These are phyloP conservation scores for Apogon talboti DNA, from an alignment of 2,797 vertebrate species.

Conservation along the genomic window DNA sequence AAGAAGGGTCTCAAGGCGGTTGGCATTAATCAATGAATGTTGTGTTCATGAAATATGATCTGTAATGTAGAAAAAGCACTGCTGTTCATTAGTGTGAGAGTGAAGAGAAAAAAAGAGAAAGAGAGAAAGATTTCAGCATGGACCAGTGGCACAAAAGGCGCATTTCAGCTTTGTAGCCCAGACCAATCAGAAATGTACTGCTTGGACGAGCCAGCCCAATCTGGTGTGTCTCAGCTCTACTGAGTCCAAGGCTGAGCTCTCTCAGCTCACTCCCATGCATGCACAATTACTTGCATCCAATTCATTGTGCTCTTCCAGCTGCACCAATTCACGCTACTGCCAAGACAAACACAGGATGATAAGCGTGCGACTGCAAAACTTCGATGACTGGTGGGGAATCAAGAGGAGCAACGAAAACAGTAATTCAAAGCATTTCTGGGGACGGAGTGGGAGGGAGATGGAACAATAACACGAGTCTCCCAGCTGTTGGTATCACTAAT, in stretches of 20 bases:
- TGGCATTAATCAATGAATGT: conserved; percentile 67
- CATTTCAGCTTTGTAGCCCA: conserved; percentile 58
- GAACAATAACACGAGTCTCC: conserved; percentile 31
- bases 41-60: conserved; percentile 63
- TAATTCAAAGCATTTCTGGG: conserved; percentile 52
- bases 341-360: conserved; percentile 66
- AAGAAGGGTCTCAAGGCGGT: conserved; percentile 54
- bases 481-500: conserved; percentile 44
- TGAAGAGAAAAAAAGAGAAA: conserved; percentile 1
- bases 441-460: conserved; percentile 45
- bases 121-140: conserved; percentile 26
- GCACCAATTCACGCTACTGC: conserved; percentile 59
- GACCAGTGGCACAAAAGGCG: conserved; percentile 60
- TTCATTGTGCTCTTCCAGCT: conserved; percentile 72
- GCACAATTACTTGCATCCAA: conserved; percentile 72
- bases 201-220: conserved; percentile 67
- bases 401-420: conserved; percentile 53
- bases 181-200: conserved; percentile 71
- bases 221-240: conserved; percentile 62
- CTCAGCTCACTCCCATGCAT: conserved; percentile 64
- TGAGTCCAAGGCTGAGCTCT: conserved; percentile 55
- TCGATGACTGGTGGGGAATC: conserved; percentile 53
- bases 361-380: conserved; percentile 49
- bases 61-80: conserved; percentile 41
- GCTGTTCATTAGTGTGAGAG: conserved; percentile 55